Evolutionary conservation across 2,113 vertebrate genomes (phyloP), one percentile per base, ranked within the genome.

Genomic region (Todiramphus saurophagus): DNA sequence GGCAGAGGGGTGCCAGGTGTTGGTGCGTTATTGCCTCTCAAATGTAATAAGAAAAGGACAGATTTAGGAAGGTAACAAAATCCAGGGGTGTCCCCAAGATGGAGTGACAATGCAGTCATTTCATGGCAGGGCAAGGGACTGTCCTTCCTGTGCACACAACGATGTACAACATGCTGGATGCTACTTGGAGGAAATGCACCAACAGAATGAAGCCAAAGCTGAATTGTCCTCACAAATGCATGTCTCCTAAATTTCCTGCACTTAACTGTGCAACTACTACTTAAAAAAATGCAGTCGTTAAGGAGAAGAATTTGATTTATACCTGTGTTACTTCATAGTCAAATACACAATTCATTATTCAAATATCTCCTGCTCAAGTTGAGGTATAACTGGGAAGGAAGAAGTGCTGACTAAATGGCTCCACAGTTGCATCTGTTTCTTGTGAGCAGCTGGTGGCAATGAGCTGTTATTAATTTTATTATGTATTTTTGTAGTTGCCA

Each of bases 391-490:
- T 83, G 85, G 55, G 46, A 91, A 92, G 62, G 68, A 94, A 86
- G 78, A 94, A 94, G 69, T 94, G 93, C 94, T 96, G 97, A 97
- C 93, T 97, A 91, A 95, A 96, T 89, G 83, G 51, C 85, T 88
- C 77, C 74, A 90, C 81, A 81, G 84, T 46, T 94, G 67, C 85
- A 90, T 84, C 75, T 95, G 88, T 89, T 96, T 93, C 83, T 93
- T 93, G 89, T 81, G 83, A 97, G 92, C 95, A 97, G 92, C 96
- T 97, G 97, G 96, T 94, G 92, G 83, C 91, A 96, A 87, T 93
- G 96, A 95, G 92, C 94, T 95, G 91, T 97, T 95, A 97, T 93
- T 97, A 97, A 98, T 97, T 97, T 95, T 96, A 94, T 97, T 97
- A 94, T 89, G 80, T 86, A 81, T 86, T 96, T 96, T 96, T 89